Percentiles rank a stretch among this genome's conserved stretches.
phyloP scores from a whole-genome alignment of 1,140 invertebrate genomes.

The Trachymyrmex septentrionalis region DNA sequence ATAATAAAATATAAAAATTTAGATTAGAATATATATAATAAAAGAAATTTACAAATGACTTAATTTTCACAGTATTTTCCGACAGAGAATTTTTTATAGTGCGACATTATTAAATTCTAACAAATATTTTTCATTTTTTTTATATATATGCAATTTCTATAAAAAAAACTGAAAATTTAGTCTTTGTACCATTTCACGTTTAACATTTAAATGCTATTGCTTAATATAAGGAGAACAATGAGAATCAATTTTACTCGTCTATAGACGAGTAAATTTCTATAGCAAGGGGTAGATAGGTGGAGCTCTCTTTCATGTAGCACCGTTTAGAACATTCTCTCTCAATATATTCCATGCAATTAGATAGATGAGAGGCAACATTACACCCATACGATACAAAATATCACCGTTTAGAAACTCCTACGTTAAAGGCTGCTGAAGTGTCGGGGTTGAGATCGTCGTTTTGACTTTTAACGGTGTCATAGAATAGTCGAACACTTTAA shows the following conservation, averaged over 20 bases:
- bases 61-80: not conserved
- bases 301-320: conserved; percentile 64
- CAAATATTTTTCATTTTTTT: not conserved
- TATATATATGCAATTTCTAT: not conserved
- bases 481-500: not conserved
- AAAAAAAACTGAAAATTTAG: not conserved
- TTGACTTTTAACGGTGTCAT: conserved; percentile 17
- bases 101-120: not conserved
- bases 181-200: not conserved
- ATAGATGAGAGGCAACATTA: conserved; percentile 73
- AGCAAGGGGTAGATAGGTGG: not conserved
- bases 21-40: not conserved
- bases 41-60: not conserved
- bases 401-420: conserved; percentile 52
- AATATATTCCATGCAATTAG: conserved; percentile 81
- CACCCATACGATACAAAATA: conserved; percentile 44
- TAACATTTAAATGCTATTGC: not conserved
- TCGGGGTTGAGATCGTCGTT: conserved; percentile 43
- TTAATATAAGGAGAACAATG: conserved; percentile 28
- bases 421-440: conserved; percentile 55
- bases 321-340: conserved; percentile 66
- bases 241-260: conserved; percentile 14
- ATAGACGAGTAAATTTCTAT: conserved; percentile 45
- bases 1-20: not conserved
- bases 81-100: not conserved